A percentile compares a stretch with the other conserved stretches of the same genome.
Conservation (phyloP, 2,797 vertebrate species). For the Mionectes olivaceus region DNA sequence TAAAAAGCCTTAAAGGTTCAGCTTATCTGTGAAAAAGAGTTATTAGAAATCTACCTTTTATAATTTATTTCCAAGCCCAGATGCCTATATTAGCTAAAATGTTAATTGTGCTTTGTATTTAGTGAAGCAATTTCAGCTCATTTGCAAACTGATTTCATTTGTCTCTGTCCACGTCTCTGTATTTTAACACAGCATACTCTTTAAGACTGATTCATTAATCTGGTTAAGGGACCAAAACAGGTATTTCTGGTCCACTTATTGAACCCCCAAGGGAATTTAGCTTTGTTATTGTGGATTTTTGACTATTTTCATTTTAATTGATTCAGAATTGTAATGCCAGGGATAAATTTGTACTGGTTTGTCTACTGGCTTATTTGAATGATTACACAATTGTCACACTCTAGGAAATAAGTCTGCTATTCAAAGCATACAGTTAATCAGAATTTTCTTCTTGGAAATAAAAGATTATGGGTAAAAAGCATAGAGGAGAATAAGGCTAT, state of each 20-base stretch:
- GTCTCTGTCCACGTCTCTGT: not conserved
- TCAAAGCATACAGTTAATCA: constrained; percentile 46
- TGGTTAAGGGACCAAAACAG: constrained; percentile 34
- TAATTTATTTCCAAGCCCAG: not conserved
- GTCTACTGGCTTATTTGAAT: constrained; percentile 47
- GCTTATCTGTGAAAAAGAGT: not conserved
- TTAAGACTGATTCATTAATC: not conserved
- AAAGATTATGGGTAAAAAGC: constrained; percentile 45
- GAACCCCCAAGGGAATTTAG: not conserved
- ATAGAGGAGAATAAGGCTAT: constrained; percentile 1
- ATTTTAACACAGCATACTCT: not conserved
- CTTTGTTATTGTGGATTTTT: constrained; percentile 18
- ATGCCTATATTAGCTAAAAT: not conserved
- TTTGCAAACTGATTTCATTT: not conserved
- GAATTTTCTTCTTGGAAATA: constrained; percentile 53
- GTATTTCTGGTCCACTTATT: constrained; percentile 23
- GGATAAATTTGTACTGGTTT: constrained; percentile 20
- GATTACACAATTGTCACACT: constrained; percentile 48
- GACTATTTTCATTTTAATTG: constrained; percentile 18
- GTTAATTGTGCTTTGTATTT: not conserved
- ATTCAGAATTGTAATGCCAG: constrained; percentile 24
- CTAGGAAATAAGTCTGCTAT: constrained; percentile 38
- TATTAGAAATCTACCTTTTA: not conserved
- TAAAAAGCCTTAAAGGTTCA: not conserved
- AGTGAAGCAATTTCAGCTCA: not conserved